Conservation (phyloP, 2,888 invertebrate species). For the Aleiodes leptofemur region DNA sequence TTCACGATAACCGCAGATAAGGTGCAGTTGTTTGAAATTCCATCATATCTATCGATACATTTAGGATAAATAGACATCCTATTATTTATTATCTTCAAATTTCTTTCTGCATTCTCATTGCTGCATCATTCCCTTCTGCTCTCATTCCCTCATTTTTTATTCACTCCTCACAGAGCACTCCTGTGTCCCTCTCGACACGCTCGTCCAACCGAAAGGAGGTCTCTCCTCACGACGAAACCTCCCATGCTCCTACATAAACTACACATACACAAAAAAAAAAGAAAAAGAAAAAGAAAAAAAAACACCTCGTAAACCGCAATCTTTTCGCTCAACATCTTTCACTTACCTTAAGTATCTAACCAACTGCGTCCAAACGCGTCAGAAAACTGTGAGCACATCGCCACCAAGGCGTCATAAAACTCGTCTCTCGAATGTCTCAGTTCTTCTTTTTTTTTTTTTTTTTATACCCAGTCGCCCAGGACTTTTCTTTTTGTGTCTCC, state of each 20-base stretch:
- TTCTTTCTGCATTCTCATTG: not conserved
- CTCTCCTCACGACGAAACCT: conserved; percentile 24
- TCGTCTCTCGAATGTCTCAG: conserved; percentile 38
- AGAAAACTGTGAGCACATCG: conserved; percentile 9
- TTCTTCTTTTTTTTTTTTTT: conserved; percentile 22
- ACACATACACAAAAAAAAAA: conserved; percentile 9
- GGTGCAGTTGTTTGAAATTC: too few species aligned
- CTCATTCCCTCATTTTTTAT: conserved; percentile 37
- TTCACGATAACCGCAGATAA: too few species aligned
- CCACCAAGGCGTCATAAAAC: conserved; percentile 33
- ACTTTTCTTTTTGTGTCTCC: conserved; percentile 8
- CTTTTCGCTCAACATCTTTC: conserved; percentile 47
- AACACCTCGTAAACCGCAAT: conserved; percentile 49
- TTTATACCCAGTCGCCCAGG: conserved; percentile 28
- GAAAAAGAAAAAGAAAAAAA: too few species aligned
- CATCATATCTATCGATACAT: too few species aligned
- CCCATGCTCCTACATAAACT: conserved; percentile 10
- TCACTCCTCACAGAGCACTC: not conserved
- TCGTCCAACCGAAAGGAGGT: conserved; percentile 35
- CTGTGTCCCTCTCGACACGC: conserved; percentile 27
- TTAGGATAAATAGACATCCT: not conserved
- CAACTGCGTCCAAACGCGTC: conserved; percentile 32
- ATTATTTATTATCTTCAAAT: conserved; percentile 7
- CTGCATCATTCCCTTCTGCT: conserved; percentile 2
- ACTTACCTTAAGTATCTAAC: conserved; percentile 38